phyloP scores from a whole-genome alignment of 2,113 vertebrate genomes.

The Hippocampus zosterae region DNA sequence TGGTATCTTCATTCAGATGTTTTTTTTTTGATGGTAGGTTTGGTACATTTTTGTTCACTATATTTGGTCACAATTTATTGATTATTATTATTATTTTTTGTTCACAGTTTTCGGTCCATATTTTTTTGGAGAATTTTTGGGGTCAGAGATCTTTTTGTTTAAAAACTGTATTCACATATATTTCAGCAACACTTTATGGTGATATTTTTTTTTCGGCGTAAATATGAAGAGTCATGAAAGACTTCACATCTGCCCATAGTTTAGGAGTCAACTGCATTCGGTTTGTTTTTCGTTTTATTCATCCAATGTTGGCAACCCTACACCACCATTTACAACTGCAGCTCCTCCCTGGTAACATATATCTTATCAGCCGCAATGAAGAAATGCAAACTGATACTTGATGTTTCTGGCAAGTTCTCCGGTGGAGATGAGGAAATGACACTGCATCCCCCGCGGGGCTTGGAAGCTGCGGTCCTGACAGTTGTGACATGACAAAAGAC shows the following conservation, averaged over 20 bases:
- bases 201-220: neutral
- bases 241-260: neutral
- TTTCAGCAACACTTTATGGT: neutral
- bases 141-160: neutral
- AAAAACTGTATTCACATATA: neutral
- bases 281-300: constrained; percentile 3
- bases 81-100: no score
- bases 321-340: constrained; percentile 19
- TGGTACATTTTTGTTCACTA: no score
- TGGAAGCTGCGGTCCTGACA: constrained; percentile 58
- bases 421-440: constrained; percentile 67
- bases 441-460: constrained; percentile 62
- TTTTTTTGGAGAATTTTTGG: neutral
- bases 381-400: constrained; percentile 29
- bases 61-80: no score
- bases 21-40: no score
- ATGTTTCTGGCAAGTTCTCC: constrained; percentile 47
- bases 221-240: neutral
- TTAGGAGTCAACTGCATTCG: neutral
- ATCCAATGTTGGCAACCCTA: constrained; percentile 2
- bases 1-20: no score
- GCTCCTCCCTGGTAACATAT: constrained; percentile 5
- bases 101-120: no score
- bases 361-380: constrained; percentile 41
- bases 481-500: constrained; percentile 65